Percentiles rank a stretch among this genome's conserved stretches.
phyloP scores from a whole-genome alignment of 1,140 invertebrate species.

The Panagrolaimus sp. region DNA sequence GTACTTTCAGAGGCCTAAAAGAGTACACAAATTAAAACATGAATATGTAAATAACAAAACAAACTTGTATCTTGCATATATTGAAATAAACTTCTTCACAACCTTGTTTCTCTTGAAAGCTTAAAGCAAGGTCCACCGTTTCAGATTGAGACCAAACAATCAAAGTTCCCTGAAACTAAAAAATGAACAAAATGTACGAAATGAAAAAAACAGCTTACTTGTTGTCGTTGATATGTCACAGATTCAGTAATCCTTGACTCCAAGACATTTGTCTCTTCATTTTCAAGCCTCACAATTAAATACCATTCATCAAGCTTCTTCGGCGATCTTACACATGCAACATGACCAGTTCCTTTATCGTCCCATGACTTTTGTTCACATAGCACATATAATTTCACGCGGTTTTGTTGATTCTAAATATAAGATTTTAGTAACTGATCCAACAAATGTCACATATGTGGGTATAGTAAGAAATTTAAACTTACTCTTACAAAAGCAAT shows the following conservation, averaged over 20 bases:
- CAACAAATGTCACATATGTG: too few relatives aligned
- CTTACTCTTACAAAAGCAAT: not conserved
- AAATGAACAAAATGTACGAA: too few relatives aligned
- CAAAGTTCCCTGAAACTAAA: constrained; percentile 72
- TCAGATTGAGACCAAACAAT: constrained; percentile 99
- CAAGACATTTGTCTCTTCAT: constrained; percentile 53
- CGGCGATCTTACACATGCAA: constrained; percentile 47
- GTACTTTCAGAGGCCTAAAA: not conserved
- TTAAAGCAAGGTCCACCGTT: constrained; percentile 94
- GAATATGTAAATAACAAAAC: not conserved
- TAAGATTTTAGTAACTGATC: not conserved
- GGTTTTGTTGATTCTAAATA: constrained; percentile 30
- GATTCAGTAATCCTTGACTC: constrained; percentile 53
- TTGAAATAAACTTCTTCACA: constrained; percentile 99
- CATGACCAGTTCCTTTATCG: constrained; percentile 56
- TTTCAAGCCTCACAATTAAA: constrained; percentile 54
- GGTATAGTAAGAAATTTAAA: not conserved
- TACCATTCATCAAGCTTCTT: constrained; percentile 36
- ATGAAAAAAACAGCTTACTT: too few relatives aligned
- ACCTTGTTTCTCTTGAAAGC: constrained; percentile 98
- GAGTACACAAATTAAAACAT: too few relatives aligned
- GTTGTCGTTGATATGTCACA: constrained; percentile 58
- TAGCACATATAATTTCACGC: constrained; percentile 57
- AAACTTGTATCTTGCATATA: constrained; percentile 81
- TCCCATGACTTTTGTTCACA: constrained; percentile 49